Evolutionary conservation across 2,113 vertebrate genomes (phyloP).

Genomic region (Chloebia gouldiae): DNA sequence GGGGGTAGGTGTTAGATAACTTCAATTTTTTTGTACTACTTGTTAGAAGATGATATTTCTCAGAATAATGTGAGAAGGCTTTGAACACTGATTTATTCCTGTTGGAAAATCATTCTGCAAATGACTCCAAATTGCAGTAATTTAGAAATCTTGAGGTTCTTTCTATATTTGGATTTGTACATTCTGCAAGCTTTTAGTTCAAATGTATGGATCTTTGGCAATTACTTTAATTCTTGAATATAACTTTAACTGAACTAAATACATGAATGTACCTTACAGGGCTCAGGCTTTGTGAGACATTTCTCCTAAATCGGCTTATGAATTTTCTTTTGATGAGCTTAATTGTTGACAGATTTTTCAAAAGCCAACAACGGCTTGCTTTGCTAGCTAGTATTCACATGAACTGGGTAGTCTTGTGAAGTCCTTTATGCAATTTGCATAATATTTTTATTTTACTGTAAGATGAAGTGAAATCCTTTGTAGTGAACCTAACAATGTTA

Average conservation of each 20-base stretch:
- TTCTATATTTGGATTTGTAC: constrained; percentile 48
- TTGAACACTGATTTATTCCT: constrained; percentile 20
- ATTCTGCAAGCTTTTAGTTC: constrained; percentile 38
- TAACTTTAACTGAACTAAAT: constrained; percentile 34
- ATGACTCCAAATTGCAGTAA: constrained; percentile 52
- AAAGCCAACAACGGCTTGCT: constrained; percentile 42
- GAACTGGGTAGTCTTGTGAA: constrained; percentile 50
- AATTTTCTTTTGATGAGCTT: constrained; percentile 64
- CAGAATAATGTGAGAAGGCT: constrained; percentile 28
- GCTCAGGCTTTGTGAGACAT: constrained; percentile 20
- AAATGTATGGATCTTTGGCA: constrained; percentile 39
- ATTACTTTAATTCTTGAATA: constrained; percentile 44
- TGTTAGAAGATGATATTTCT: constrained; percentile 21
- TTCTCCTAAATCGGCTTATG: constrained; percentile 49
- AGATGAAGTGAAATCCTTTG: constrained; percentile 28
- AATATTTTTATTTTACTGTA: constrained; percentile 33
- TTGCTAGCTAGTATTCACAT: constrained; percentile 44
- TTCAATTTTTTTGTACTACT: neutral
- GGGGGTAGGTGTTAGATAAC: neutral
- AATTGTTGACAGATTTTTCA: constrained; percentile 66
- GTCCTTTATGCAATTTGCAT: constrained; percentile 49
- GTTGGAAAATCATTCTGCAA: constrained; percentile 42
- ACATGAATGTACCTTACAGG: constrained; percentile 43
- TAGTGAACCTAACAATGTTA: constrained; percentile 17
- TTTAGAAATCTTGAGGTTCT: constrained; percentile 51